Evolutionary conservation across 1,140 invertebrate genomes (phyloP), one percentile per base, ranked within the genome.

Genomic region (Drosophila ogumai): DNA sequence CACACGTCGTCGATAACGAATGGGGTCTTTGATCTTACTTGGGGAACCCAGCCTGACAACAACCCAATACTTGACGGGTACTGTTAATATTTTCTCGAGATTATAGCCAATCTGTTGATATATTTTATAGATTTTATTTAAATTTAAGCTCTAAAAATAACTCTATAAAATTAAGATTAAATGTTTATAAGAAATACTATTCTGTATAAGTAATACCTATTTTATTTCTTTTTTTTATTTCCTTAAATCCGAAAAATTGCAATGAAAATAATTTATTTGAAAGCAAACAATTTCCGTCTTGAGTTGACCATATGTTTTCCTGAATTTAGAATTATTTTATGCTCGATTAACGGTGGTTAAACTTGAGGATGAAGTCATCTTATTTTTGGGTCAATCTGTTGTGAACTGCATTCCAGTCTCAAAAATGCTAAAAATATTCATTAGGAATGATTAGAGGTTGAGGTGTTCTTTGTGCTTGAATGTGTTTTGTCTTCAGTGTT

Each of bases 11-110:
- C 6, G 3, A 75, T 32, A 41, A 65, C 7, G 8, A 9, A 56
- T 75, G 59, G 56, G 61, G 19, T 75, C 13, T 36, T 75, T 64
- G 71, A 64, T 41, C 54, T 38, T 19, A 12, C 17, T 49, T 3
- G 25, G 15, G 15, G 6, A 25, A 28, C 17, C n/a, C 19, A 46
- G 41, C 19, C 19, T 60, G 31, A 10, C n/a, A 56, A 57, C 22
- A 44, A 44, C 15, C 46, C 28, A 19, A 17, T n/a, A 32, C 12
- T 13, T 12, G 6, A 7, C 19, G 13, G 12, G 17, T 52, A 19
- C 17, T 34, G 6, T 22, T 15, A 15, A 22, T 54, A 54, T 54
- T 36, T 52, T 34, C 4, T 15, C 3, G 6, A 3, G 4, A 6
- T 52, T 52, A 52, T 52, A 8, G 25, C 8, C 3, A 32, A 13